Evolutionary conservation across 2,113 vertebrate species (phyloP).

Genomic region (Strix aluco): DNA sequence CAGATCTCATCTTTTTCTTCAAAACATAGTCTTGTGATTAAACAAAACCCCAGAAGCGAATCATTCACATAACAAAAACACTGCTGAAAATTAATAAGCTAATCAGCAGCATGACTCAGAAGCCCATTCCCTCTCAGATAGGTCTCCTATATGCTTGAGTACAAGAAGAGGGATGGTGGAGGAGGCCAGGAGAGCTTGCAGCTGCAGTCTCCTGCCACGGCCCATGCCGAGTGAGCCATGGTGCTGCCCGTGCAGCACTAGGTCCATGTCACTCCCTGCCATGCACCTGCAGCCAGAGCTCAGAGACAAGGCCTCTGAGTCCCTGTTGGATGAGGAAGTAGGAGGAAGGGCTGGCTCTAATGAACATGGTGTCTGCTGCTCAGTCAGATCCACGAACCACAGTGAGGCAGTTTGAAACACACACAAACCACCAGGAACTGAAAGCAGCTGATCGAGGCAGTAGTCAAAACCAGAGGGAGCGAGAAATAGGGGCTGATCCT

Average conservation of each 20-base stretch:
- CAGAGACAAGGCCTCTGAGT: not conserved
- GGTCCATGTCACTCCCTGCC: not conserved
- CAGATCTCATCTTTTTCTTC: not conserved
- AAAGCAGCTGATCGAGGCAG: not conserved
- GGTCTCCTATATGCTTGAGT: not conserved
- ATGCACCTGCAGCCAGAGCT: not conserved
- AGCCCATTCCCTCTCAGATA: not conserved
- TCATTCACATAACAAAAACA: not conserved
- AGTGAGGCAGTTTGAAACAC: not conserved
- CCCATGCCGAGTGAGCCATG: fast-evolving
- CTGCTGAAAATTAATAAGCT: not conserved
- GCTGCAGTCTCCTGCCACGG: fast-evolving
- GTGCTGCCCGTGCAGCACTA: fast-evolving
- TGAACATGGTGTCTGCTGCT: not conserved
- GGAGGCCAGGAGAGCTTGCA: not conserved
- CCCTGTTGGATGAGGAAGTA: not conserved
- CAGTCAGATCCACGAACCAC: fast-evolving
- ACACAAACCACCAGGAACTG: not conserved
- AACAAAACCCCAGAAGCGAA: not conserved
- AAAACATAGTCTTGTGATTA: not conserved
- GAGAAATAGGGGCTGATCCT: not conserved
- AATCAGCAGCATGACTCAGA: not conserved
- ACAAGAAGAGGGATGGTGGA: not conserved
- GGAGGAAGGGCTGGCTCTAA: not conserved
- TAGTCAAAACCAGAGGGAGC: not conserved